Conservation (phyloP, 1,140 invertebrate genomes). For the Conopomorpha cramerella region DNA sequence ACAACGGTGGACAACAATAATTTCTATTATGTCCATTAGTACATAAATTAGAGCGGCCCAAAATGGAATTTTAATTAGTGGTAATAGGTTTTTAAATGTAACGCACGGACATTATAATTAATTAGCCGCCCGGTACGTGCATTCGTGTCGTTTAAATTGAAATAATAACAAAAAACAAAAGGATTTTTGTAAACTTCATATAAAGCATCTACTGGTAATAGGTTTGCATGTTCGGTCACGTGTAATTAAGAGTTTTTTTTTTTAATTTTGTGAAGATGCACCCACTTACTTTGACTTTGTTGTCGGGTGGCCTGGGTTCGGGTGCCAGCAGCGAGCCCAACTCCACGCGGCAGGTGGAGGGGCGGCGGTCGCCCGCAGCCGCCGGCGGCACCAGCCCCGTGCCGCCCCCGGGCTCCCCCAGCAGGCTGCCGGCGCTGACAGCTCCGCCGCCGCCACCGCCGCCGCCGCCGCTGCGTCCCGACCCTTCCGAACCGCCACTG, state of each 20-base stretch:
- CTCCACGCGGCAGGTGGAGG: slow-evolving; percentile 52
- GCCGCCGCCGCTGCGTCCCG: slow-evolving; percentile 39
- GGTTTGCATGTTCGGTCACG: not conserved
- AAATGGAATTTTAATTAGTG: no score
- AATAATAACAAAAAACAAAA: no score
- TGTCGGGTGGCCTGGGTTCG: slow-evolving; percentile 50
- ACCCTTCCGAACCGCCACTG: no score
- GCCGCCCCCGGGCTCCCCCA: slow-evolving; percentile 2
- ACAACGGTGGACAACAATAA: no score
- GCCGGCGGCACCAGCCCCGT: not conserved
- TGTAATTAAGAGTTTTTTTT: not conserved
- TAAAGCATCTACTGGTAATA: not conserved
- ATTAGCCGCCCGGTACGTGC: no score
- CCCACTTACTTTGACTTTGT: slow-evolving; percentile 51
- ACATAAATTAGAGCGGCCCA: no score
- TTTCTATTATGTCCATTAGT: no score
- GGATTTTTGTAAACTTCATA: no score
- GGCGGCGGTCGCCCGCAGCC: slow-evolving; percentile 22
- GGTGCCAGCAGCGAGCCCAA: slow-evolving; percentile 49
- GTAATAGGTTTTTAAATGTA: no score
- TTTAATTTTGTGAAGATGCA: no score
- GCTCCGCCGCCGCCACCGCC: slow-evolving; percentile 36
- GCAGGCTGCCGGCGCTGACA: slow-evolving; percentile 13
- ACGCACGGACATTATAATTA: no score
- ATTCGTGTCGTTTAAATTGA: no score